Evolutionary conservation across 2,113 vertebrate genomes (phyloP).

Genomic region (Calypte anna): DNA sequence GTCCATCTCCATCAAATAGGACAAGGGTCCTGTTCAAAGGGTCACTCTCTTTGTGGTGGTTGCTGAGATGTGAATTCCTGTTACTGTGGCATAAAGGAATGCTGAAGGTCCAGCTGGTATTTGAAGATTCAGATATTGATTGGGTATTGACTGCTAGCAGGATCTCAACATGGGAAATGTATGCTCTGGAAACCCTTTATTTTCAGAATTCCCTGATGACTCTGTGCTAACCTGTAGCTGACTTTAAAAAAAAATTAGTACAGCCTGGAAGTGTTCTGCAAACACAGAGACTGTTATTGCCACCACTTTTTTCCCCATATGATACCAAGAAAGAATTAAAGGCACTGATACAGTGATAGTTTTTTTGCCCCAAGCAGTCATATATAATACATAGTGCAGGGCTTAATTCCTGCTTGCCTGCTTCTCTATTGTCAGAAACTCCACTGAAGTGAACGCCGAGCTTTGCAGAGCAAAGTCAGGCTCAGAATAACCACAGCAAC

Average conservation of each 20-base stretch:
- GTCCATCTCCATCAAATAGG: background rate
- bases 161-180: background rate
- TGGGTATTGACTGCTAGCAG: background rate
- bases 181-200: slow-evolving; percentile 17
- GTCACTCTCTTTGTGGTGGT: background rate
- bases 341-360: background rate
- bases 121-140: background rate
- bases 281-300: background rate
- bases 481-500: background rate
- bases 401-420: background rate
- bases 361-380: background rate
- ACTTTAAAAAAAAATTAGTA: background rate
- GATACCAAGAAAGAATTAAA: background rate
- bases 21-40: background rate
- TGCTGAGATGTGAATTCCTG: background rate
- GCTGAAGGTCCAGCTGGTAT: background rate
- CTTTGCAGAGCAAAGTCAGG: background rate
- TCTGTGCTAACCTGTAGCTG: background rate
- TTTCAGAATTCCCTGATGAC: background rate
- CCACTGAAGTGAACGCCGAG: background rate
- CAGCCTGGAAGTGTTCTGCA: background rate
- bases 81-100: background rate
- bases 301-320: background rate
- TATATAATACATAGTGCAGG: background rate
- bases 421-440: background rate